Conservation (phyloP, 1,140 invertebrate species). For the Pseudomyrmex flavicornis region DNA sequence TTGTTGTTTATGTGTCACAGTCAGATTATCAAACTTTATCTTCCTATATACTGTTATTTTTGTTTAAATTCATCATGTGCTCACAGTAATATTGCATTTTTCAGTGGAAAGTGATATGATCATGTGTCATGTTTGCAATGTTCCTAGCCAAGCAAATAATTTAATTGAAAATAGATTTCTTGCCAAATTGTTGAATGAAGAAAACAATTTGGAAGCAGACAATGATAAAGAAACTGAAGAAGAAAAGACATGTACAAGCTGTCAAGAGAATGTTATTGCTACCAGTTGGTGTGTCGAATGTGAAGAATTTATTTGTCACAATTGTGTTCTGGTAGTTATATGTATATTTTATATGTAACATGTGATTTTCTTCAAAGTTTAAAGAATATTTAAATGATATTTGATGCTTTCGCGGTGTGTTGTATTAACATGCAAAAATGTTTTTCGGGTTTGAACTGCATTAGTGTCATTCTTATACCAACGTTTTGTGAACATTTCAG, state of each 20-base stretch:
- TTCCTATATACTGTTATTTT: neutral
- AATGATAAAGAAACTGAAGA: conserved; percentile 83
- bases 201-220: conserved; percentile 81
- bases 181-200: conserved; percentile 82
- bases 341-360: conserved; percentile 29
- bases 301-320: conserved; percentile 95
- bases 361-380: neutral
- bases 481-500: no score
- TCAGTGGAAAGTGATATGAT: conserved; percentile 77
- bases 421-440: no score
- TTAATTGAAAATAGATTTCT: conserved; percentile 82
- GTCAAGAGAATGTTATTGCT: conserved; percentile 92
- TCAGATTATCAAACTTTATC: neutral
- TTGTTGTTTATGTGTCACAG: neutral
- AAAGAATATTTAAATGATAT: neutral
- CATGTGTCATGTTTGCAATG: conserved; percentile 81
- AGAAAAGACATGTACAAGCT: conserved; percentile 93
- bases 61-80: neutral
- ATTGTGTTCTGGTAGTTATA: conserved; percentile 88
- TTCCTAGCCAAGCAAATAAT: conserved; percentile 80
- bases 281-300: conserved; percentile 95
- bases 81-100: conserved; percentile 52
- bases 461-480: no score
- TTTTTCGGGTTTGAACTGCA: no score
- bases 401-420: no score